phyloP scores from a whole-genome alignment of 2,797 vertebrate genomes.

The Tiaroga cobitis region DNA sequence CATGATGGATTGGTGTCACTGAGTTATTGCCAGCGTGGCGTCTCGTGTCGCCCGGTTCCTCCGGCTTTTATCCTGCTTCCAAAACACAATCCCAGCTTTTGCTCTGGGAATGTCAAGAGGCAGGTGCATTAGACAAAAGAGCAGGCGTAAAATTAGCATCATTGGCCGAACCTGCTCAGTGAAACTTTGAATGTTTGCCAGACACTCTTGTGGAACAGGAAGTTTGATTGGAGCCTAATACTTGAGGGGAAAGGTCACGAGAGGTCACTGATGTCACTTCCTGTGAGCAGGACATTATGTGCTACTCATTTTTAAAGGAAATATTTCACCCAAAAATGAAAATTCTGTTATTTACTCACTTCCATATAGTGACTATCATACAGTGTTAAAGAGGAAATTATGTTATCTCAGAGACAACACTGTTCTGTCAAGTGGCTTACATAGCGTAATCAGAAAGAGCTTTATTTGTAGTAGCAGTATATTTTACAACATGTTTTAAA shows the following conservation, averaged over 20 bases:
- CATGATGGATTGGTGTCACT: constrained; percentile 54
- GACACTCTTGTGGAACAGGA: constrained; percentile 28
- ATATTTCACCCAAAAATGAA: neutral
- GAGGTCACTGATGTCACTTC: constrained; percentile 13
- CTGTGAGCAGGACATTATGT: constrained; percentile 16
- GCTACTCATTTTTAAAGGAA: neutral
- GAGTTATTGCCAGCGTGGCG: constrained; percentile 30
- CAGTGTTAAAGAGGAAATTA: neutral
- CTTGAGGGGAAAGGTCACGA: neutral
- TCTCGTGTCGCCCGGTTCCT: constrained; percentile 32
- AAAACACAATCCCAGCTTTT: constrained; percentile 9
- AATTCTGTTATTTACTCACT: neutral
- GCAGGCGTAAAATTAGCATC: neutral
- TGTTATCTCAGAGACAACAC: too few relatives aligned
- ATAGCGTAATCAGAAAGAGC: too few relatives aligned
- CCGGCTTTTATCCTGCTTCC: neutral
- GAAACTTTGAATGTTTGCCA: constrained; percentile 27
- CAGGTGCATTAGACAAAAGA: constrained; percentile 42
- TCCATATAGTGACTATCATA: neutral
- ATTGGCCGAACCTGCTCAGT: neutral
- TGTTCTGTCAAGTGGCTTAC: too few relatives aligned
- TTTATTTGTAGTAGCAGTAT: too few relatives aligned
- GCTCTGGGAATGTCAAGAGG: constrained; percentile 42
- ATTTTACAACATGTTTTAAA: too few relatives aligned
- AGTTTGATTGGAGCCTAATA: constrained; percentile 17